Evolutionary conservation across 1,140 invertebrate species (phyloP).

Genomic region (Laupala kohalensis): DNA sequence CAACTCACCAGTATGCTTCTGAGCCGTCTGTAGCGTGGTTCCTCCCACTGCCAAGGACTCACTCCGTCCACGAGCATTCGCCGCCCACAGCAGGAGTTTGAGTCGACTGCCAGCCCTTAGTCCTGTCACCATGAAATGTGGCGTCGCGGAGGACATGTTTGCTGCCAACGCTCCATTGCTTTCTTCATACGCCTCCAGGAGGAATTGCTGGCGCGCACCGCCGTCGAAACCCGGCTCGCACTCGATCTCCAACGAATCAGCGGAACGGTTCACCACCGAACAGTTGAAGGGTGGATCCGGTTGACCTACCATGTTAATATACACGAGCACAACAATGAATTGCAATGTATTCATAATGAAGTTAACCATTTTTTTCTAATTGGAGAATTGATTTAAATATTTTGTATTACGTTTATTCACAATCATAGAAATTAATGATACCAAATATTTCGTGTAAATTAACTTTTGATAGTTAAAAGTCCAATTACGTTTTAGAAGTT

Average conservation of each 20-base stretch:
- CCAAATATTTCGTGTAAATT: no score
- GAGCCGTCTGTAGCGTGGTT: conserved; percentile 56
- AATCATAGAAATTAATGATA: not conserved
- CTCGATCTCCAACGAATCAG: conserved; percentile 59
- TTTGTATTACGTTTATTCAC: not conserved
- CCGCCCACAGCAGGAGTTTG: conserved; percentile 58
- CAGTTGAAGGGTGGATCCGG: conserved; percentile 70
- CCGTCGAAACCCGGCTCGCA: conserved; percentile 71
- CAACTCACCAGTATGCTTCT: conserved; percentile 63
- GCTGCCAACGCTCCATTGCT: conserved; percentile 44
- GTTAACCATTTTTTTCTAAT: not conserved
- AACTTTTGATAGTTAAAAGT: no score
- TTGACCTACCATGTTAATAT: no score
- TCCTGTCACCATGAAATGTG: conserved; percentile 50
- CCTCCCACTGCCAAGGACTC: conserved; percentile 46
- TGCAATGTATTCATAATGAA: no score
- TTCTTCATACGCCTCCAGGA: conserved; percentile 59
- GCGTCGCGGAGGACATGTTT: conserved; percentile 51
- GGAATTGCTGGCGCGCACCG: conserved; percentile 53
- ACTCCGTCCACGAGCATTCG: conserved; percentile 73
- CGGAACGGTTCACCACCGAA: conserved; percentile 61
- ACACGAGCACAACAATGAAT: no score
- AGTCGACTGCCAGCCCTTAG: conserved; percentile 53
- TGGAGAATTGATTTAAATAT: not conserved
- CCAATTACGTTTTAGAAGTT: no score